Conservation (phyloP, 35 echinoderm and acorn worm genomes). For the Antedon bifida region DNA sequence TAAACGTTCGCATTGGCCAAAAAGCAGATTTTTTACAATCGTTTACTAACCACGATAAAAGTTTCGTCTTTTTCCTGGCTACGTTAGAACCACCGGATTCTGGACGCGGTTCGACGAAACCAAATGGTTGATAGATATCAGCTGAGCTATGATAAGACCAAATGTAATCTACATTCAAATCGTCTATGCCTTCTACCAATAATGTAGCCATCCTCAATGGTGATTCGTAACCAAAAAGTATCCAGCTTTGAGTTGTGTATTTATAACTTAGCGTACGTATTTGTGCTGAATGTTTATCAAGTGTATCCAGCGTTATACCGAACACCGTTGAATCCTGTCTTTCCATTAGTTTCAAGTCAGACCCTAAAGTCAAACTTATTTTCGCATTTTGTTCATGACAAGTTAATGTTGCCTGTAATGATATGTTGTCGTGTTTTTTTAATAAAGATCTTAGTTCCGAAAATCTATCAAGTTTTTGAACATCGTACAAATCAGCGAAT, state of each 20-base stretch:
- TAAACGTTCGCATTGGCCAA: background rate
- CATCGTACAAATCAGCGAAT: background rate
- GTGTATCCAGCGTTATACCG: background rate
- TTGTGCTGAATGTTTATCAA: background rate
- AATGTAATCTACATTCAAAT: background rate
- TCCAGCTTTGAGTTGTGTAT: background rate
- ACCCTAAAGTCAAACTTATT: background rate
- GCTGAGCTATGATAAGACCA: background rate
- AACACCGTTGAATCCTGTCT: background rate
- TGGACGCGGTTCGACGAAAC: background rate
- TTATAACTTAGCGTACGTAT: background rate
- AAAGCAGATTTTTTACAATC: background rate
- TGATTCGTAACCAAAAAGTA: background rate
- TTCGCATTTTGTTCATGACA: background rate
- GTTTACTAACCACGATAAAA: background rate
- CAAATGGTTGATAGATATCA: background rate
- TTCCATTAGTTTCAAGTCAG: background rate
- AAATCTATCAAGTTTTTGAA: background rate
- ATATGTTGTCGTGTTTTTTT: background rate
- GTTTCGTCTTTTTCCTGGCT: background rate
- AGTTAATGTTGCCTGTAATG: background rate
- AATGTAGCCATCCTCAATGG: background rate
- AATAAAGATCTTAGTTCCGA: background rate
- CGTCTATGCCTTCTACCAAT: background rate
- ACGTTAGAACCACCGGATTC: background rate